phyloP scores from a whole-genome alignment of 2,797 vertebrate species.

The Pachyuromys duprasi region DNA sequence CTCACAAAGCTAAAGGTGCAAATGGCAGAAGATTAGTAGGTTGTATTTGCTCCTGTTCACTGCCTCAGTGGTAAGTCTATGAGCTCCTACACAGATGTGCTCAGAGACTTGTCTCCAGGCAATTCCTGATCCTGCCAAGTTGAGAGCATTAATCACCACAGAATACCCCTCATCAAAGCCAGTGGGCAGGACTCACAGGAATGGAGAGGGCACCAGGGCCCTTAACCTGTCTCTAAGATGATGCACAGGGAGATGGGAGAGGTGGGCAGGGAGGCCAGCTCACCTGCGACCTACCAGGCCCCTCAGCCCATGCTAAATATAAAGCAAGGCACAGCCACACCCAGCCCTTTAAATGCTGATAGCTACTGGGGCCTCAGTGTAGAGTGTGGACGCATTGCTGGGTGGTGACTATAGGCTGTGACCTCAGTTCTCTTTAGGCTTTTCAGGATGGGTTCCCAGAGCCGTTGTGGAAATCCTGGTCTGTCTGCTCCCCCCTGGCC shows the following conservation, averaged over 20 bases:
- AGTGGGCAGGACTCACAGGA: background rate
- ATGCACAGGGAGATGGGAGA: rapidly evolving
- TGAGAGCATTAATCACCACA: background rate
- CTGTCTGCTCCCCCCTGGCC: rapidly evolving
- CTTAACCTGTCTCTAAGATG: background rate
- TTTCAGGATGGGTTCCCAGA: background rate
- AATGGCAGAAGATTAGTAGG: too few relatives aligned
- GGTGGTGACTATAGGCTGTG: too few relatives aligned
- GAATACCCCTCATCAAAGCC: too few relatives aligned
- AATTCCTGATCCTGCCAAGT: background rate
- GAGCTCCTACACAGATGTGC: background rate
- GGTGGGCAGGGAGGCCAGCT: rapidly evolving
- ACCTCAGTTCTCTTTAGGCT: background rate
- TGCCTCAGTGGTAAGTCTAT: rapidly evolving
- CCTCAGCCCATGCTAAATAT: rapidly evolving
- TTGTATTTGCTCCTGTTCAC: too few relatives aligned
- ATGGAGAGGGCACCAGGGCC: rapidly evolving
- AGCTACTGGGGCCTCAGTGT: rapidly evolving
- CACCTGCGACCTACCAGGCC: rapidly evolving
- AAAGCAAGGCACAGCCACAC: rapidly evolving
- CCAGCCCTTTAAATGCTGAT: rapidly evolving
- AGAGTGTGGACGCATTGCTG: rapidly evolving
- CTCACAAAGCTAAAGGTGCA: background rate
- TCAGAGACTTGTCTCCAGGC: background rate
- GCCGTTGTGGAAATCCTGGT: rapidly evolving